Conservation (phyloP, 2,797 vertebrate genomes). For the Bryconaethiops microstoma region DNA sequence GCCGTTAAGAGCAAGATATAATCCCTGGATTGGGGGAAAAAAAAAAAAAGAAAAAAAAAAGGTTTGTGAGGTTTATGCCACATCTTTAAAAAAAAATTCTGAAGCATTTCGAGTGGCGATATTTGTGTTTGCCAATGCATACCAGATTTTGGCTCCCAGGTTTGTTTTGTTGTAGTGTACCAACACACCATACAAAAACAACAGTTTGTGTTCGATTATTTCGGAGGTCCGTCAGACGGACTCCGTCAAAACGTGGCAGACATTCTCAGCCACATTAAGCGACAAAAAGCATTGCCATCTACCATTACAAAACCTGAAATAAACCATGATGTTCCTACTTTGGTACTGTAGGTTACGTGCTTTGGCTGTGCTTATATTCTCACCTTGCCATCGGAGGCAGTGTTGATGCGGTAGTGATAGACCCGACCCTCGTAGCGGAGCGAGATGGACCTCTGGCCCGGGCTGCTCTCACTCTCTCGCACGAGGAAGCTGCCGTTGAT, state of each 20-base stretch:
- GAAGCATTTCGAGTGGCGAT: neutral
- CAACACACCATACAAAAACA: too few species aligned
- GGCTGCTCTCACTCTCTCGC: slow-evolving; percentile 97
- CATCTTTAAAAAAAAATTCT: neutral
- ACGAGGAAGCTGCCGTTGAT: slow-evolving; percentile 99
- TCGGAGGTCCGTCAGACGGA: neutral
- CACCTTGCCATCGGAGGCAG: slow-evolving; percentile 95
- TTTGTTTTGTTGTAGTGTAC: too few species aligned
- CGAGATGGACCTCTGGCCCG: slow-evolving; percentile 95
- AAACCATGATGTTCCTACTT: neutral
- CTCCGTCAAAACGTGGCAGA: too few species aligned
- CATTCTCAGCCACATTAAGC: neutral
- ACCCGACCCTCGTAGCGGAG: slow-evolving; percentile 94
- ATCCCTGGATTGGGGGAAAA: too few species aligned
- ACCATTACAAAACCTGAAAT: neutral
- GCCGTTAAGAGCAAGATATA: too few species aligned
- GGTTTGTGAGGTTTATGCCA: too few species aligned
- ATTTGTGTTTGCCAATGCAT: neutral
- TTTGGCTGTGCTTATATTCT: slow-evolving; percentile 31
- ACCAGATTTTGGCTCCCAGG: too few species aligned
- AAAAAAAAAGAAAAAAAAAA: too few species aligned
- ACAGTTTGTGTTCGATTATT: neutral
- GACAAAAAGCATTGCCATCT: neutral
- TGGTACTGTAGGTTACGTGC: neutral
- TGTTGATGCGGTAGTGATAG: slow-evolving; percentile 99